phyloP scores from a whole-genome alignment of 1,140 invertebrate species.

The Rhizoglyphus robini region DNA sequence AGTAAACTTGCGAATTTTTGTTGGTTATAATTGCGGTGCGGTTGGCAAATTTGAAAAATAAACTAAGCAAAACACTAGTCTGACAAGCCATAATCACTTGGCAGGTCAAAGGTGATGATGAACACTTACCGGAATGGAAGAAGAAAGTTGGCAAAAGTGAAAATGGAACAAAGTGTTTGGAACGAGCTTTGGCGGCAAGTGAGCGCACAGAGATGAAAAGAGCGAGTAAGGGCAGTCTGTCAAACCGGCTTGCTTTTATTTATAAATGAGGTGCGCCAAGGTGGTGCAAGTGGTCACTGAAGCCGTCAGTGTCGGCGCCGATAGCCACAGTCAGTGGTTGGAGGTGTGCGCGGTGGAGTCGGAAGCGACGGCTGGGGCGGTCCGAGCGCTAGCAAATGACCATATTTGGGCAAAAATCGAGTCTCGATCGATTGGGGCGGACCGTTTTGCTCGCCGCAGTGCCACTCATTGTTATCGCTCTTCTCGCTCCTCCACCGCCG shows the following conservation, averaged over 20 bases:
- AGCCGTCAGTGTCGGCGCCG: neutral
- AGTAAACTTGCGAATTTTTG: too few relatives aligned
- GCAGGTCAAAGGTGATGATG: neutral
- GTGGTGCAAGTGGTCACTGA: too few relatives aligned
- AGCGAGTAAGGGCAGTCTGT: neutral
- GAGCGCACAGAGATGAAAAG: neutral
- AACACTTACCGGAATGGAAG: too few relatives aligned
- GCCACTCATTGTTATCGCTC: neutral
- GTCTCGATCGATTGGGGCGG: neutral
- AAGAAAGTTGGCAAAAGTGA: too few relatives aligned
- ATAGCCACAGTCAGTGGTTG: neutral
- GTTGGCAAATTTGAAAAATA: neutral
- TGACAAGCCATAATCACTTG: neutral
- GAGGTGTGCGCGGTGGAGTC: neutral
- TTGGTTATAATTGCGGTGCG: too few relatives aligned
- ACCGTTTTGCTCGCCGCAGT: neutral
- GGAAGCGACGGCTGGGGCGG: neutral
- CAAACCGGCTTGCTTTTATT: neutral
- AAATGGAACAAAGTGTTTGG: too few relatives aligned
- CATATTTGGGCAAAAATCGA: neutral
- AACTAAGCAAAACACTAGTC: neutral
- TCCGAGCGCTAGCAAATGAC: neutral
- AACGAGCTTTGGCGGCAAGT: too few relatives aligned
- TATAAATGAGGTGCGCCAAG: too few relatives aligned
- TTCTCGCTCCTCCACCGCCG: neutral